Evolutionary conservation across 92 coral and sea anemone species (phyloP).

Genomic region (Porites cylindrica): DNA sequence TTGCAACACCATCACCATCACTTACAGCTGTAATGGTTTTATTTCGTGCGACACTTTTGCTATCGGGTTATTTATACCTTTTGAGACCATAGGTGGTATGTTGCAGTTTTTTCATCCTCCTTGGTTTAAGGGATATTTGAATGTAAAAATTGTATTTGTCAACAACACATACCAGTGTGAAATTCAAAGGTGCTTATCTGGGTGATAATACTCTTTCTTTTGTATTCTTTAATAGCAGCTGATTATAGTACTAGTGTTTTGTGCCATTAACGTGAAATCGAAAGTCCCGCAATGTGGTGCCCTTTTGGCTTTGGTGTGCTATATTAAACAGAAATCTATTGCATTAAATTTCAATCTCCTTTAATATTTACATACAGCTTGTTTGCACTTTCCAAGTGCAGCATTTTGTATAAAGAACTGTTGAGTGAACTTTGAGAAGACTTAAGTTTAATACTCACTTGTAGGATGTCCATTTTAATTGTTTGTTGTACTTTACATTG

Average conservation of each 20-base stretch:
- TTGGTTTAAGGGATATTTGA: neutral
- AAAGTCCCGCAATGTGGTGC: neutral
- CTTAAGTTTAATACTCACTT: neutral
- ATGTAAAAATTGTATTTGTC: neutral
- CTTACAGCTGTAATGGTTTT: too few species aligned
- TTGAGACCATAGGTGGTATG: too few species aligned
- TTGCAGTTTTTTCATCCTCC: too few species aligned
- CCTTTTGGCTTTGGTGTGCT: neutral
- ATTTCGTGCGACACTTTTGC: too few species aligned
- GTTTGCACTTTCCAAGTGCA: neutral
- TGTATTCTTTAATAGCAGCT: neutral
- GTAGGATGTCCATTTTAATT: neutral
- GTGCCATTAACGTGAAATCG: neutral
- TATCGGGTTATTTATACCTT: too few species aligned
- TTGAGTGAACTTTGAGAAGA: neutral
- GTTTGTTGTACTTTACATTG: neutral
- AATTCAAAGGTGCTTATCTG: neutral
- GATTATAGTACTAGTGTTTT: neutral
- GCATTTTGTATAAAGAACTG: neutral
- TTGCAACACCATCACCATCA: too few species aligned
- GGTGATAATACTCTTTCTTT: neutral
- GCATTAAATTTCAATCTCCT: neutral
- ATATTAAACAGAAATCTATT: neutral
- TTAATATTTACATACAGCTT: neutral
- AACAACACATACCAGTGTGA: neutral